Base-by-base conservation (phyloP, 2,888 invertebrate genomes). In the Apomyelois bistriatella region DNA sequence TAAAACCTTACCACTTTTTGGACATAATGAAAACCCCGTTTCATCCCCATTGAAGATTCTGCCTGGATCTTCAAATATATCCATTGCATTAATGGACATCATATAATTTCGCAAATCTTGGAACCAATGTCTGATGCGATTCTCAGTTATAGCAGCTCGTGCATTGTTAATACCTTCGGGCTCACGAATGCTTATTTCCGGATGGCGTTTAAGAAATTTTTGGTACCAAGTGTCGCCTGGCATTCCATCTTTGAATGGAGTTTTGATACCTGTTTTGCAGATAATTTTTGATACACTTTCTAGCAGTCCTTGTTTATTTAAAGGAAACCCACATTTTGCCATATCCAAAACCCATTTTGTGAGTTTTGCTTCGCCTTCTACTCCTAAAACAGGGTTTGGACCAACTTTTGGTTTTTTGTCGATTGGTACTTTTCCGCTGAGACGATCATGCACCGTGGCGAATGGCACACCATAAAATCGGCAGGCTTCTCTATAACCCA, bases 301-400 rank as follows among this genome's bases (percentile, higher is more conserved):
- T 47, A 69, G 54, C 17, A 65, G 53, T 48, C 68, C 61, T 17
- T 59, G 52, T 57, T 70, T 71, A 52, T 64, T 70, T 1, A 70
- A 59, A 30, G 68, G 70, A 58, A 72, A 72, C 38, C 70, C 69
- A 63, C 69, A 72, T 60, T 70, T 70, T 5, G 67, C 55, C 38
- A 66, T 61, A 30, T 61, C 57, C 49, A 64, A 38, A 48, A 71
- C 58, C 68, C 70, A 70, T 37, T 70, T 53, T 15, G 57, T 61
- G 32, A 70, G 53, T 52, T 62, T 58, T 49, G 3, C 61, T 56
- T 71, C 69, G 8, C 61, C 65, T 32, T 62, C 58, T 12, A 40
- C n/a, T 16, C 60, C 60, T 40, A 68, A 51, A 8, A 57, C 51
- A 46, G 65, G 68, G 38, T 61, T 59, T 52, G 65, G 70, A 30